Percentiles rank a stretch among this genome's conserved stretches.
phyloP scores from a whole-genome alignment of 23 tunicate genomes.

The Diplosoma virens region DNA sequence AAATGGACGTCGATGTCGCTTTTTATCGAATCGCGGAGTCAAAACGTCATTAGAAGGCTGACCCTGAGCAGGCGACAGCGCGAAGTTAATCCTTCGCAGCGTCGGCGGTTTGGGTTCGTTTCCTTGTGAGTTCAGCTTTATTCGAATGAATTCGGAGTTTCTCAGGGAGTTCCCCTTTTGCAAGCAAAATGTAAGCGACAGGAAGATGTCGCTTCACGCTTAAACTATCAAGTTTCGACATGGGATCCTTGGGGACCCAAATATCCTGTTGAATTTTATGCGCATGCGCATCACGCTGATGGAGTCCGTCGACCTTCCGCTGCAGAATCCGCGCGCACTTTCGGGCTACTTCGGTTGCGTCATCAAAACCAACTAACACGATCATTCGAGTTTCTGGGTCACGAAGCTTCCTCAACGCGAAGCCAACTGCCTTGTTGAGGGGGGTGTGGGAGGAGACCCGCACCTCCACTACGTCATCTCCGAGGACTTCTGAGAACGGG shows the following conservation, averaged over 20 bases:
- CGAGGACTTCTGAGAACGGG: slow-evolving; percentile 44
- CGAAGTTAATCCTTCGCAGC: no score
- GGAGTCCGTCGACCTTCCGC: slow-evolving; percentile 35
- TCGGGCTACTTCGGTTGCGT: slow-evolving; percentile 12
- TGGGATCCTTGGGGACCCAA: slow-evolving; percentile 50
- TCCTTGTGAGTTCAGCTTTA: slow-evolving; percentile 7
- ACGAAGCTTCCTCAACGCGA: slow-evolving; percentile 39
- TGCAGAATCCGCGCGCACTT: slow-evolving; percentile 54
- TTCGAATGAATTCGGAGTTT: slow-evolving; percentile 52
- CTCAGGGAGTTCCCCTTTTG: slow-evolving; percentile 58
- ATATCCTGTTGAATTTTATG: slow-evolving; percentile 60
- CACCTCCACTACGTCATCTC: slow-evolving; percentile 27
- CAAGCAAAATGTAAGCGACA: slow-evolving; percentile 40
- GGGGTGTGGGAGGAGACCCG: slow-evolving; percentile 40
- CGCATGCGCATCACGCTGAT: slow-evolving; percentile 46
- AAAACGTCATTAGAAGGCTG: no score
- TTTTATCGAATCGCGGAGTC: no score
- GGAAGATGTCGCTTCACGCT: slow-evolving; percentile 60
- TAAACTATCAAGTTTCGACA: slow-evolving; percentile 29
- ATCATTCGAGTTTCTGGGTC: slow-evolving; percentile 7
- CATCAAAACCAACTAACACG: slow-evolving; percentile 40
- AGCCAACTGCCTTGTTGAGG: slow-evolving; percentile 49
- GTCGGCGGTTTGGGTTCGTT: no score
- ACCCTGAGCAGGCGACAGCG: no score
- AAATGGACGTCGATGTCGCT: no score